These are phyloP conservation scores for Zhuqinia jingwanae DNA, from an alignment of 2,888 invertebrate genomes.

Conservation along the genomic window DNA sequence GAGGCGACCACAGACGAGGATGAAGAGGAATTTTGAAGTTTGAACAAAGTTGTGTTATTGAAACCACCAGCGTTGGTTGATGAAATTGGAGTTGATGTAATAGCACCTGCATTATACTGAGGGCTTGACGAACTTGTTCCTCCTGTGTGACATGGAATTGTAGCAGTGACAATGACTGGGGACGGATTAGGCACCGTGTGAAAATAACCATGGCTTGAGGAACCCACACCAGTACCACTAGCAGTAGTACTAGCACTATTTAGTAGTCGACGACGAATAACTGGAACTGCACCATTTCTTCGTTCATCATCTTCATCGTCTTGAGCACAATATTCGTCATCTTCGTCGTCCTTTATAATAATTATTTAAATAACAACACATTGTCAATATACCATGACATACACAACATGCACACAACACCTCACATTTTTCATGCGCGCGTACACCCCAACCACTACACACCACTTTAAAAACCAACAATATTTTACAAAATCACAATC, in stretches of 20 bases:
- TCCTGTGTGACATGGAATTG: constrained; percentile 64
- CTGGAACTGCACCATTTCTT: constrained; percentile 42
- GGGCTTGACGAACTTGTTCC: constrained; percentile 49
- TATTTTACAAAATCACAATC: neutral
- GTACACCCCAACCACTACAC: neutral
- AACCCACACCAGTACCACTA: constrained; percentile 56
- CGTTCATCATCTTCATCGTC: constrained; percentile 60
- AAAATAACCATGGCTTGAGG: constrained; percentile 69
- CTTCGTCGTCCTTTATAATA: constrained; percentile 54
- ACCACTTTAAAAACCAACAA: neutral
- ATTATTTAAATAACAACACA: neutral
- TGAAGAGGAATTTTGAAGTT: constrained; percentile 69
- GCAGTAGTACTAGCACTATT: constrained; percentile 49
- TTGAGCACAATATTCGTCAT: constrained; percentile 59
- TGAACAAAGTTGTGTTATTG: constrained; percentile 59
- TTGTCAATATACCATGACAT: neutral
- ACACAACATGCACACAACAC: neutral
- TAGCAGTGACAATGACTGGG: constrained; percentile 60
- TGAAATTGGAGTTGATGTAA: constrained; percentile 63
- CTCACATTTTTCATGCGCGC: neutral
- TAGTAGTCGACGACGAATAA: constrained; percentile 36
- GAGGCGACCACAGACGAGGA: constrained; percentile 57
- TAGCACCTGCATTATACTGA: constrained; percentile 67
- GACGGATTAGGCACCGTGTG: constrained; percentile 59
- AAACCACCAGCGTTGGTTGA: constrained; percentile 61